Evolutionary conservation across 1,140 invertebrate species (phyloP).

Genomic region (Drosophila athabasca): DNA sequence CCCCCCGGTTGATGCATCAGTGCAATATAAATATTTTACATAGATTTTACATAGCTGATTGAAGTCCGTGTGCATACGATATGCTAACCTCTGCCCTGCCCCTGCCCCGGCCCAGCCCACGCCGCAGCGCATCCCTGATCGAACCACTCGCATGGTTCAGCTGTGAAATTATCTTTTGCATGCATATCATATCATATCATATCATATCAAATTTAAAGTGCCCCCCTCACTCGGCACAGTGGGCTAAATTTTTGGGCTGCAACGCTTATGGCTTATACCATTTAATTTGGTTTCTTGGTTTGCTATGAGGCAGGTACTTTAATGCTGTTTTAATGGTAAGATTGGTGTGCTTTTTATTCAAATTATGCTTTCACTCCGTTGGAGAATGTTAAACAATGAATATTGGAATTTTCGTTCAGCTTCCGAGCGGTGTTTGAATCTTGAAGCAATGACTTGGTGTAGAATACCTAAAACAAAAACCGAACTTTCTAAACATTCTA

Average conservation of each 20-base stretch:
- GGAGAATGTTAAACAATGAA: too few relatives aligned
- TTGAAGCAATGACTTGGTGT: too few relatives aligned
- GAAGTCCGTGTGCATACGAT: conserved; percentile 74
- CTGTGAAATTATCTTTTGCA: conserved; percentile 59
- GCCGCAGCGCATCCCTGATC: background rate
- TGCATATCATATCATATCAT: conserved; percentile 66
- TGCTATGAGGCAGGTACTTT: background rate
- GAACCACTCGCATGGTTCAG: conserved; percentile 9
- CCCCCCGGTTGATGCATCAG: conserved; percentile 64
- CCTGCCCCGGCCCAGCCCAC: background rate
- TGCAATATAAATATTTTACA: conserved; percentile 80
- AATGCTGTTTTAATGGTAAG: too few relatives aligned
- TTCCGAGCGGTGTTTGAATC: too few relatives aligned
- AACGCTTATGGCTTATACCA: background rate
- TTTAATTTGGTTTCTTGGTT: background rate
- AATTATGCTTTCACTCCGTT: too few relatives aligned
- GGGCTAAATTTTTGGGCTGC: background rate
- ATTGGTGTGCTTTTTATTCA: background rate
- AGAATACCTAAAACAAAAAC: too few relatives aligned
- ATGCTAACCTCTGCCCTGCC: conserved; percentile 42
- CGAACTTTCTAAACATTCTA: too few relatives aligned
- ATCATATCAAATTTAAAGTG: conserved; percentile 74
- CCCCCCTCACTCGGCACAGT: conserved; percentile 11
- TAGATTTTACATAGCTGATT: conserved; percentile 81
- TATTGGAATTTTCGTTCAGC: too few relatives aligned